Evolutionary conservation across 2,888 invertebrate genomes (phyloP).

Genomic region (Augiades crinisus): DNA sequence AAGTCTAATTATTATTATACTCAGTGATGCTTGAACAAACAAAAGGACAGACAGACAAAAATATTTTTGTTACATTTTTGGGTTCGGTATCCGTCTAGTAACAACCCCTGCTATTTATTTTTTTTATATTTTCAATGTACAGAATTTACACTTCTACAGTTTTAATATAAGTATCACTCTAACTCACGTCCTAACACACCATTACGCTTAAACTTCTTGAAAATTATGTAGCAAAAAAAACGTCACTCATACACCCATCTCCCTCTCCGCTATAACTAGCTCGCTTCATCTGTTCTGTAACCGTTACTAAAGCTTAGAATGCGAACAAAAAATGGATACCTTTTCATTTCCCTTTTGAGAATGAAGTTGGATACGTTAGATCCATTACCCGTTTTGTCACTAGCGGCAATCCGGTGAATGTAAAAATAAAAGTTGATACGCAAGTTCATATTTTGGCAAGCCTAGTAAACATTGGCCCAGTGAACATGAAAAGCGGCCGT

Average conservation of each 20-base stretch:
- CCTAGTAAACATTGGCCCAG: too few relatives aligned
- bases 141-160: too few relatives aligned
- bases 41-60: too few relatives aligned
- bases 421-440: neutral
- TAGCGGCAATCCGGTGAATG: neutral
- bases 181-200: slow-evolving; percentile 18
- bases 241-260: slow-evolving; percentile 36
- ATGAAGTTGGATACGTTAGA: slow-evolving; percentile 41
- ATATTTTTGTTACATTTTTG: too few relatives aligned
- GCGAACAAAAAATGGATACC: slow-evolving; percentile 55
- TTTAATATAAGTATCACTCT: too few relatives aligned
- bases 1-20: too few relatives aligned
- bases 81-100: too few relatives aligned
- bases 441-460: too few relatives aligned
- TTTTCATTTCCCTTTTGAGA: slow-evolving; percentile 53
- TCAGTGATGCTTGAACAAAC: too few relatives aligned
- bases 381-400: slow-evolving; percentile 13
- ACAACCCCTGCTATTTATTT: too few relatives aligned
- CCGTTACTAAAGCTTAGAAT: slow-evolving; percentile 63
- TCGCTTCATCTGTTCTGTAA: slow-evolving; percentile 37
- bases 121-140: too few relatives aligned
- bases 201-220: slow-evolving; percentile 30
- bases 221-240: slow-evolving; percentile 45
- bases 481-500: too few relatives aligned
- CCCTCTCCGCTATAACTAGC: slow-evolving; percentile 33